A percentile compares a stretch with the other conserved stretches of the same genome.
Evolutionary conservation across 2,113 vertebrate genomes (phyloP).

Genomic region (Trogon melanurus): DNA sequence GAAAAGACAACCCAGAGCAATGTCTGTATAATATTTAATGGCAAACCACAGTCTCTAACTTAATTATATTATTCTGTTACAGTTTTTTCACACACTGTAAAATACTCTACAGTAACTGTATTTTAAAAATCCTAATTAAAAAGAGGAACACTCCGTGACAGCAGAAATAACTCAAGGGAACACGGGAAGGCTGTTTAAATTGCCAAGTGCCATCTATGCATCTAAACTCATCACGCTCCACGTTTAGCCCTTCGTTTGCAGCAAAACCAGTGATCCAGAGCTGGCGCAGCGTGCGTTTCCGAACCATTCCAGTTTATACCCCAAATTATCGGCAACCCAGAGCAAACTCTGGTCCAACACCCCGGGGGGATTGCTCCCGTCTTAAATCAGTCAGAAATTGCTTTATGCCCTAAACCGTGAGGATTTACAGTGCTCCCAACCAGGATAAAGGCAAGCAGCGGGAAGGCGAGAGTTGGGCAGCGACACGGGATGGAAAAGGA

Average conservation of each 20-base stretch:
- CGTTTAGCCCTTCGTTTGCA: not conserved
- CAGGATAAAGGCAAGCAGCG: not conserved
- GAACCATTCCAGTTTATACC: constrained; percentile 10
- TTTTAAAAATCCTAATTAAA: constrained; percentile 32
- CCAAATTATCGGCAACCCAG: not conserved
- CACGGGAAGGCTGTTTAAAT: not conserved
- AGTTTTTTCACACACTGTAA: constrained; percentile 24
- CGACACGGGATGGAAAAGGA: not conserved
- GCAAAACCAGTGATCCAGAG: not conserved
- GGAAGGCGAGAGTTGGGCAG: not conserved
- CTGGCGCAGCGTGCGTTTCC: not conserved
- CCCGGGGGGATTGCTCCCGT: rapidly evolving
- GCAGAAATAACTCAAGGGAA: constrained; percentile 23
- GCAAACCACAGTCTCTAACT: constrained; percentile 15
- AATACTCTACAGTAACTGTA: constrained; percentile 19
- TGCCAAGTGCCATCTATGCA: not conserved
- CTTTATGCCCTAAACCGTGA: not conserved
- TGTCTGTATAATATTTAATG: constrained; percentile 49
- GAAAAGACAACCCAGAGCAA: not conserved
- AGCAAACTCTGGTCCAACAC: not conserved
- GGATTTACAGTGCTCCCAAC: not conserved
- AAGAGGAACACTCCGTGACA: constrained; percentile 16
- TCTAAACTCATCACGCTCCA: not conserved
- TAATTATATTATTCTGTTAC: constrained; percentile 43
- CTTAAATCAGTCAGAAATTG: not conserved